Base-by-base conservation (phyloP, 1,140 invertebrate genomes). In the Neotoxoptera formosana region DNA sequence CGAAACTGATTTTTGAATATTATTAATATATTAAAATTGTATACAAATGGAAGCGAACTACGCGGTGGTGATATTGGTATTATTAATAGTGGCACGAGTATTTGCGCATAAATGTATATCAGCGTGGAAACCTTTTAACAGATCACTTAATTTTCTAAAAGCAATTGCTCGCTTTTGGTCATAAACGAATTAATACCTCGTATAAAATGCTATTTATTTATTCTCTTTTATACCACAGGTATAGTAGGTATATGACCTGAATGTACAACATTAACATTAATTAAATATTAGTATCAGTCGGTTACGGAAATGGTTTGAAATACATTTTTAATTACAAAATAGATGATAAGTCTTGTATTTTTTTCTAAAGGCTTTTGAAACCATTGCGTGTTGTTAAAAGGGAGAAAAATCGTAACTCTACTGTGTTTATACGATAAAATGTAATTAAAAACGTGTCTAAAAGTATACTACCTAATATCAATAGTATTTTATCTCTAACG, bases 91-190 rank as follows among this genome's bases (percentile, higher is more conserved):
- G 60, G n/a, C 51, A 53, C 51, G 51, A 0, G 51, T 7, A 53
- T 81, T 6, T 45, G 9, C 9, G 2, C 8, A 41, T 84, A 41
- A 17, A 36, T 83, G 20, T n/a, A 17, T 87, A 86, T 17, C 30
- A 30, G 25, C 6, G 30, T 34, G 47, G 7, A 34, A 88, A 88
- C 9, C 86, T 88, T 51, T 88, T 88, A 51, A 51, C 47, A 30
- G 30, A 88, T 88, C 47, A 88, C 86, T 88, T 88, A 88, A 48
- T 87, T 88, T 51, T 88, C 47, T 51, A 88, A 51, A 88, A 88
- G 47, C 86, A 6, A 48, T 34, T 34, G 20, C 11, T 88, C 14
- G 86, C 86, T 88, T 88, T 88, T 51, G 17, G 86, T n/a, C 86
- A 51, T 41, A 41, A 88, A 51, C 47, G 47, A 88, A 87, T 87